phyloP scores from a whole-genome alignment of 2,888 invertebrate species.

The Ptychoptera contaminata region DNA sequence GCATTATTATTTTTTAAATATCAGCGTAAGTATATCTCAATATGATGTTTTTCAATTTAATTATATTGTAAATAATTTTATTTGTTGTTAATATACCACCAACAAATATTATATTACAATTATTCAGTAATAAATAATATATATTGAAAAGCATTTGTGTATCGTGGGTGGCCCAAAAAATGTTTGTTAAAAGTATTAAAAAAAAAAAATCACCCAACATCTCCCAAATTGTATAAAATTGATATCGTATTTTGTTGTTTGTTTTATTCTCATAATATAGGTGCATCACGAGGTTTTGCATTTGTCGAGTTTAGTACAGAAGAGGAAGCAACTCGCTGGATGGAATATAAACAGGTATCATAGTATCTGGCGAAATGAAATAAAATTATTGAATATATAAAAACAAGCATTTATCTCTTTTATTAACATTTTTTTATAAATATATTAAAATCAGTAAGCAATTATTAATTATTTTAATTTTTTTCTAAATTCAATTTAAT shows the following conservation, averaged over 20 bases:
- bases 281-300: conserved; percentile 77
- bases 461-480: too few species aligned
- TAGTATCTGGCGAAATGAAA: conserved; percentile 17
- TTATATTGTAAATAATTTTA: too few species aligned
- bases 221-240: conserved; percentile 16
- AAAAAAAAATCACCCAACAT: not conserved
- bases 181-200: not conserved
- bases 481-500: too few species aligned
- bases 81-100: too few species aligned
- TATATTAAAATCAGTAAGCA: too few species aligned
- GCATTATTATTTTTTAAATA: conserved; percentile 1
- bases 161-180: not conserved
- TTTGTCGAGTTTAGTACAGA: conserved; percentile 87
- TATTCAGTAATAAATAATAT: too few species aligned
- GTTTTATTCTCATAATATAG: conserved; percentile 46
- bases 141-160: not conserved
- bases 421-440: too few species aligned
- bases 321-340: conserved; percentile 78
- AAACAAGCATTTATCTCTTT: not conserved
- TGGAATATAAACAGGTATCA: conserved; percentile 76
- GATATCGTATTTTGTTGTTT: conserved; percentile 27
- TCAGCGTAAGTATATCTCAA: too few species aligned
- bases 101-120: too few species aligned
- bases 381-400: not conserved
- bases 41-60: too few species aligned